These are phyloP conservation scores for Psittacula derbiana DNA, from an alignment of 2,797 vertebrate species.

Conservation along the genomic window DNA sequence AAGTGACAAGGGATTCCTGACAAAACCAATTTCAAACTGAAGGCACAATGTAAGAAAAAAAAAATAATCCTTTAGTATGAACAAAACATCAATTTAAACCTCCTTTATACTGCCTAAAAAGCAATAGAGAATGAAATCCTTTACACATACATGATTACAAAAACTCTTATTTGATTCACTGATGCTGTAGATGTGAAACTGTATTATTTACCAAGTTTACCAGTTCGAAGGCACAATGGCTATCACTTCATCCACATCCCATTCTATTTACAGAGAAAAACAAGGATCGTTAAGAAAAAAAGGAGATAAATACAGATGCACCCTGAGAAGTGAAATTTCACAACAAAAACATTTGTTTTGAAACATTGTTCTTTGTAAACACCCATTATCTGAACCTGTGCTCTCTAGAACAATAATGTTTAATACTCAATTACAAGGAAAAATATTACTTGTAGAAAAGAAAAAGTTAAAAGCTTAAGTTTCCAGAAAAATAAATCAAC, in stretches of 20 bases:
- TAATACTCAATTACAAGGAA: constrained; percentile 18
- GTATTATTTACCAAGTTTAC: constrained; percentile 23
- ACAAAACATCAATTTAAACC: neutral
- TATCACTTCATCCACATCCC: constrained; percentile 6
- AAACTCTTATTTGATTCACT: neutral
- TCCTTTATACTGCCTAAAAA: neutral
- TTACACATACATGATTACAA: neutral
- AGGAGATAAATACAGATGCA: neutral
- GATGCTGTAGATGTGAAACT: neutral
- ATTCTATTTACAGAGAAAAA: constrained; percentile 45
- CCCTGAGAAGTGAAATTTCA: constrained; percentile 59
- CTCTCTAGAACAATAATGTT: neutral
- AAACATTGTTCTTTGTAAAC: constrained; percentile 53
- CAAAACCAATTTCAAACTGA: neutral
- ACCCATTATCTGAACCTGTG: neutral
- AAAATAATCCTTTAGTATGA: neutral
- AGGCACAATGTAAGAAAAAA: neutral
- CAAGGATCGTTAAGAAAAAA: neutral
- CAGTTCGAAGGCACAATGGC: constrained; percentile 62
- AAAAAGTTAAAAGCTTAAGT: neutral
- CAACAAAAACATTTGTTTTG: constrained; percentile 21
- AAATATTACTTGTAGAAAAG: neutral
- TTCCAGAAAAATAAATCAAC: neutral
- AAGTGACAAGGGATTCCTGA: neutral
- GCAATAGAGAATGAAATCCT: neutral